Base-by-base conservation (phyloP, 2,113 vertebrate genomes). In the Melanocharis versteri region DNA sequence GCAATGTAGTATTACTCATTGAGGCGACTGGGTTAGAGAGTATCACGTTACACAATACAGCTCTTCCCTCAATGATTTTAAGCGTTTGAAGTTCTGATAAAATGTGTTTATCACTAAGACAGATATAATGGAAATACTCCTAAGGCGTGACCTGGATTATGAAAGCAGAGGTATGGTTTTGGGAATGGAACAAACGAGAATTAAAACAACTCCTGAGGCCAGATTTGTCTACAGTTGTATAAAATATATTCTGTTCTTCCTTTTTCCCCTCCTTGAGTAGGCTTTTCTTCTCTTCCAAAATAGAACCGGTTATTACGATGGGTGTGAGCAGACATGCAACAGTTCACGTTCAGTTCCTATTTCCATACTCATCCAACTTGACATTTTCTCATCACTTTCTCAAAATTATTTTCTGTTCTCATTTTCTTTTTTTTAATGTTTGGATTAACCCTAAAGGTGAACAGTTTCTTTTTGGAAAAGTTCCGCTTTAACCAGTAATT, bases 31-130 rank as follows among this genome's bases (percentile, higher is more conserved):
- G 96, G 96, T 94, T 97, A 96, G 87, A 96, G 93, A 96, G 97
- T 97, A 97, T 97, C 96, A 94, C 90, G 18, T 97, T 97, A 96
- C 97, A 97, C 97, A 97, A 97, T 97, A 94, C 95, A 96, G 90
- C 85, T 97, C 90, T 96, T 95, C 94, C 96, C 97, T 97, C 95
- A 96, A 95, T 92, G 96, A 97, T 95, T 95, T 95, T 60, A 88
- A 91, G 90, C 10, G 87, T 97, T 97, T 97, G 97, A 97, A 97
- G 96, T 97, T 96, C 86, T 96, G 97, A 97, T 97, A 97, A 96
- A 97, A 92, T 65, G 86, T 96, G 95, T 97, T 97, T 96, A 96
- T 97, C 97, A 94, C 90, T 78, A 83, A 96, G 87, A 87, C 28
- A 96, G 91, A 96, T 97, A 97, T 82, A 97, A 95, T 95, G 95